Conservation (phyloP, 2,888 invertebrate genomes). For the Proisotoma minuta region DNA sequence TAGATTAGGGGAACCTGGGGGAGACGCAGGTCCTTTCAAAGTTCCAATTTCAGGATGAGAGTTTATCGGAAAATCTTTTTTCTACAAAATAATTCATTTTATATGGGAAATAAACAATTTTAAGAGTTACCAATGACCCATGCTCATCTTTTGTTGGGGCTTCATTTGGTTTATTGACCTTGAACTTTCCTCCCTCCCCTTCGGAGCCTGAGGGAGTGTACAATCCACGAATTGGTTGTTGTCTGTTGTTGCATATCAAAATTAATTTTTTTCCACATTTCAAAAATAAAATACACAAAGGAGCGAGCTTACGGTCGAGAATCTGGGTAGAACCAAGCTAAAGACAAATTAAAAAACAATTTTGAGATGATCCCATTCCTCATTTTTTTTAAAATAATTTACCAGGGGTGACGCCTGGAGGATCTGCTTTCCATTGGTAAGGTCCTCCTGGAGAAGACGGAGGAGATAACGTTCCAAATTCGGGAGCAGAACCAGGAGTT, state of each 20-base stretch:
- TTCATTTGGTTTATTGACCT: background rate
- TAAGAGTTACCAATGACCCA: background rate
- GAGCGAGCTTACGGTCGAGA: too few relatives aligned
- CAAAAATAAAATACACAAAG: too few relatives aligned
- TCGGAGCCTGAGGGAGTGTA: constrained; percentile 3
- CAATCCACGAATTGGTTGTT: background rate
- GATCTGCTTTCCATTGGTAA: background rate
- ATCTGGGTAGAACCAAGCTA: background rate
- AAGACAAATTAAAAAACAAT: too few relatives aligned
- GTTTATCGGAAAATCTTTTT: background rate
- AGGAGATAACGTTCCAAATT: background rate
- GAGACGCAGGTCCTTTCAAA: background rate
- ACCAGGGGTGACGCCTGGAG: background rate
- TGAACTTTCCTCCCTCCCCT: background rate
- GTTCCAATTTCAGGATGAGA: background rate
- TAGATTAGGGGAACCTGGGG: too few relatives aligned
- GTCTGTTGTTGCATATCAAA: too few relatives aligned
- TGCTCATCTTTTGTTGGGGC: constrained; percentile 1
- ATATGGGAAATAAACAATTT: background rate
- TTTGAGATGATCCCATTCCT: too few relatives aligned
- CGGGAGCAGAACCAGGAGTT: background rate
- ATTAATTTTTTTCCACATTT: too few relatives aligned
- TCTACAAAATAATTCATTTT: background rate
- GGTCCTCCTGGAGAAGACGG: background rate
- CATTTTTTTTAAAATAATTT: too few relatives aligned